Base-by-base conservation (phyloP, 2,888 invertebrate species). In the Tenodera sinensis region DNA sequence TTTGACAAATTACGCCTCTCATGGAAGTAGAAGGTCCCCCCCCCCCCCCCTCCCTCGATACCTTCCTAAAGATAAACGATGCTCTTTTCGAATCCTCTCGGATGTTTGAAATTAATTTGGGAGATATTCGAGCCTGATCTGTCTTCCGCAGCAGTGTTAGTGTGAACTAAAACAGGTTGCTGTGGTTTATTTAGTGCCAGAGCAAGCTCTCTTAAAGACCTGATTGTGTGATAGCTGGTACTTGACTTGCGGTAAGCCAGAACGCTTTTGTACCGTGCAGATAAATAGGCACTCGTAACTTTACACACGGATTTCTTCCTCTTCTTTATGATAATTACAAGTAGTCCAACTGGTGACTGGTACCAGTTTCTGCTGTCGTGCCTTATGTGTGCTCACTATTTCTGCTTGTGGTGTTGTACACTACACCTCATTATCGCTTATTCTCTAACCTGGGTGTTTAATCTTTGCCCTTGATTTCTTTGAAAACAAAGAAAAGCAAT, bases 171-270 rank as follows among this genome's bases (percentile, higher is more conserved):
- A 87, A 87, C 86, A 27, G 86, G 86, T 87, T 87, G 71, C 71
- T 34, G 42, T 84, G 82, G 86, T 28, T 87, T 87, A 87, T 87
- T 87, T 87, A 87, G 82, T 87, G 27, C 25, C 81, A 87, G 20
- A 28, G 81, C 81, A 71, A 87, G 54, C 54, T 71, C 86, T 87
- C 9, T 25, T 20, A 81, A 81, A 81, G 30, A 9, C 42, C 30
- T 87, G 85, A 85, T 85, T 30, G 54, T 85, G 47, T 85, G 84
- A 84, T 84, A 84, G 84, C 84, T 42, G 4, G 27, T 84, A 34
- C 84, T 34, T 84, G 42, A 34, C 42, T 84, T n/a, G 84, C n/a
- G 20, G 42, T 84, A 84, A 34, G 84, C 84, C 30, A n/a, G 42
- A n/a, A 34, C 84, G 42, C 34, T 84, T 42, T 84, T n/a, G 42